Evolutionary conservation across 2,888 invertebrate genomes (phyloP), one percentile per base, ranked within the genome.

Genomic region (Athalia rosae): DNA sequence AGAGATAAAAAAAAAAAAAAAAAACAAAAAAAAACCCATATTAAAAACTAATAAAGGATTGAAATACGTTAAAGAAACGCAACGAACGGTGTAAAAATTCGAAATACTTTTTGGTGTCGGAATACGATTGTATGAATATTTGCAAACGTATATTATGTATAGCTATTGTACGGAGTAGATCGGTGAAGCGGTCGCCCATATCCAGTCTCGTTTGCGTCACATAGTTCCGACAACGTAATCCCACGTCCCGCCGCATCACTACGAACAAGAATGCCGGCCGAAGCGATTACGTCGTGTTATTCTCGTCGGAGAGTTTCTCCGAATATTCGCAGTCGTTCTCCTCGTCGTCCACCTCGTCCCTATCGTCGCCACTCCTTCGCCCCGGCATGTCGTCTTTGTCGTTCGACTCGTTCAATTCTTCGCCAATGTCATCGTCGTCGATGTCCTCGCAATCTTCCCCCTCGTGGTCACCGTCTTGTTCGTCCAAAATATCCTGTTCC

Each of bases 401-500:
- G 45, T 79, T 82, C n/a, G 79, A 80, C 56, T 83, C 83, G 9
- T 79, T 74, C 7, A 76, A 67, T 11, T 73, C 77, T 3, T 28
- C 64, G 11, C 62, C 58, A 53, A 71, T 43, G n/a, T 79, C 79
- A 15, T 63, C 79, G 7, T 81, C 80, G 5, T 85, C 85, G 67
- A 9, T 28, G 1, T 81, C 82, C 73, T 82, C 80, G 9, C 83
- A 85, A 48, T 78, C 78, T 43, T 84, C 86, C 41, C 77, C 79
- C 59, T 83, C 83, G 41, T 84, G 82, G 64, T 84, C 85, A 43
- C 84, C 61, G 11, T 74, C 74, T 8, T 62, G 74, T 67, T 89
- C 89, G 64, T 89, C 89, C 3, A 87, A 84, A 48, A 89, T 88
- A 43, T 89, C 88, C 66, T 89, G 89, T 82, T 89, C 89, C 78